Evolutionary conservation across 2,888 invertebrate species (phyloP).

Genomic region (Cheiracanthium punctorium): DNA sequence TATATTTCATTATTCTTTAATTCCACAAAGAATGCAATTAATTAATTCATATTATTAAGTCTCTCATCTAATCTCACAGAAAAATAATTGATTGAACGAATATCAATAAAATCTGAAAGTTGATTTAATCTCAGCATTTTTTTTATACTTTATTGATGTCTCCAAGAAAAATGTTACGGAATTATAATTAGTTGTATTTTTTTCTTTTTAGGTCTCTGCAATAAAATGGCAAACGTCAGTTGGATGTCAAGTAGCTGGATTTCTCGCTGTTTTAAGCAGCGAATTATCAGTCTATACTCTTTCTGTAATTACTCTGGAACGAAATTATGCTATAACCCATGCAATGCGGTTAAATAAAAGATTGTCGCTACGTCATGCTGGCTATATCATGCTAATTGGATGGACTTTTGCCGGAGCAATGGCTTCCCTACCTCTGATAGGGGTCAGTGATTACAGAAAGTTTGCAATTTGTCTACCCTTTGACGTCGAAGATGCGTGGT

Average conservation of each 20-base stretch:
- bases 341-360: conserved; percentile 97
- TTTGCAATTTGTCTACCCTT: conserved; percentile 98
- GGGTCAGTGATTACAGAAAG: conserved; percentile 95
- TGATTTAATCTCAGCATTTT: no score
- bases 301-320: conserved; percentile 95
- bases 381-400: conserved; percentile 92
- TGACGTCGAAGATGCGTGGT: conserved; percentile 87
- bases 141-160: no score
- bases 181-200: not conserved
- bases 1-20: no score
- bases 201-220: conserved; percentile 84
- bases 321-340: conserved; percentile 97
- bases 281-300: conserved; percentile 96
- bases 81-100: no score
- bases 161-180: not conserved
- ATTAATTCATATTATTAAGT: no score
- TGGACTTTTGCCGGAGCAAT: conserved; percentile 92
- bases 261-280: conserved; percentile 93
- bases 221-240: conserved; percentile 97
- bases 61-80: no score
- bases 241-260: conserved; percentile 94
- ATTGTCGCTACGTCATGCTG: conserved; percentile 92
- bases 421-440: conserved; percentile 91
- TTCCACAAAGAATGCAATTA: no score
- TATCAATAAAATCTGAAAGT: no score